phyloP scores from a whole-genome alignment of 2,888 invertebrate species.

The Syrista parreyssii region DNA sequence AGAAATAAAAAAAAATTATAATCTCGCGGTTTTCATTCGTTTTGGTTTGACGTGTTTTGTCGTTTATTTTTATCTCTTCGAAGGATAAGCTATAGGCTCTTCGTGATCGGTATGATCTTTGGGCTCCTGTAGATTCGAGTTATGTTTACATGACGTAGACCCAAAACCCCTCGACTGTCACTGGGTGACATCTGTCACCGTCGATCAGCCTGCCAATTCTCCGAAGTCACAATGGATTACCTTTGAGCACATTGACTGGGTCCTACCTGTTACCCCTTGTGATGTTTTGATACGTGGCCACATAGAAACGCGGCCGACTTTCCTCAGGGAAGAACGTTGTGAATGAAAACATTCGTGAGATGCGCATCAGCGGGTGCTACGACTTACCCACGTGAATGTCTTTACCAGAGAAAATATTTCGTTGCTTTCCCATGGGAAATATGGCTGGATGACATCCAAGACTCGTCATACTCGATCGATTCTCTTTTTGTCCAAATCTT shows the following conservation, averaged over 20 bases:
- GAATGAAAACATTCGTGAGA: slow-evolving; percentile 52
- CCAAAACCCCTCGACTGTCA: neutral
- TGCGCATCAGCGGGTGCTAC: neutral
- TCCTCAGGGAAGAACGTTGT: slow-evolving; percentile 41
- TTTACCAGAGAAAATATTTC: neutral
- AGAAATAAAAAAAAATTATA: too few relatives aligned
- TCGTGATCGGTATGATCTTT: neutral
- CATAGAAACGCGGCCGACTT: slow-evolving; percentile 28
- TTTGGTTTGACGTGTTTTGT: slow-evolving; percentile 7
- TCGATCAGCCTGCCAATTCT: slow-evolving; percentile 40
- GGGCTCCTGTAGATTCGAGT: neutral
- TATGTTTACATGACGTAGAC: neutral
- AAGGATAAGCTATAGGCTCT: neutral
- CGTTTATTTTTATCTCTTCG: slow-evolving; percentile 29
- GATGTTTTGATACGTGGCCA: slow-evolving; percentile 52
- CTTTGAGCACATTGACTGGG: slow-evolving; percentile 34
- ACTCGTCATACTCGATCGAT: neutral
- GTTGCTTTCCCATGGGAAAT: neutral
- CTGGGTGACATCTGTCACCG: slow-evolving; percentile 43
- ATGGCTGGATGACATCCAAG: neutral
- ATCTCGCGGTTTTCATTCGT: too few relatives aligned
- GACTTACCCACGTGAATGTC: neutral
- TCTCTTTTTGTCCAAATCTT: neutral
- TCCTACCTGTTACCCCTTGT: slow-evolving; percentile 25
- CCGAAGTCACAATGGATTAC: slow-evolving; percentile 32